These are phyloP conservation scores for Luffia ferchaultella DNA, from an alignment of 2,888 invertebrate genomes.

Conservation along the genomic window DNA sequence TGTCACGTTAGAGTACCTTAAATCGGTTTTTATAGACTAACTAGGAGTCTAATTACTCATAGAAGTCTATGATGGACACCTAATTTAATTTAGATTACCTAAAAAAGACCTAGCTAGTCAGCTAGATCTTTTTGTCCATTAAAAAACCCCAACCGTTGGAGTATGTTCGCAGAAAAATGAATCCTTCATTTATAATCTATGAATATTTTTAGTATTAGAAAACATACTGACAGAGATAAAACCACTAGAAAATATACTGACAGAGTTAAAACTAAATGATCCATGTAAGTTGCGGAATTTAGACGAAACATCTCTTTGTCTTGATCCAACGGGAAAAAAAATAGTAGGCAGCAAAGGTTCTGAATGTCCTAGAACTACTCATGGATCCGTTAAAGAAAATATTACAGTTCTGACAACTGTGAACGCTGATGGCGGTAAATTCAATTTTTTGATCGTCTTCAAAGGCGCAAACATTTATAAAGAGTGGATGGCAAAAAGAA, in stretches of 20 bases:
- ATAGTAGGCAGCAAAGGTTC: neutral
- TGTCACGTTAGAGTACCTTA: no score
- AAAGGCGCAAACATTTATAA: constrained; percentile 19
- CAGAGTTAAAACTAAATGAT: neutral
- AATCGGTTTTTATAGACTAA: no score
- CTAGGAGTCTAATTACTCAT: no score
- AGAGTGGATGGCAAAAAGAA: constrained; percentile 18
- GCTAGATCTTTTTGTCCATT: constrained; percentile 16
- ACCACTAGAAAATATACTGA: no score
- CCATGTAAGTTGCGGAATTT: neutral
- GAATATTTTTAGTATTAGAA: neutral
- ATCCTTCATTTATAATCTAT: constrained; percentile 17
- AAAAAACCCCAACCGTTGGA: constrained; percentile 19
- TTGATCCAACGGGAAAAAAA: neutral
- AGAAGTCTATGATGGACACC: no score
- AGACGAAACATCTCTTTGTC: neutral
- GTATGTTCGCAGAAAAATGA: constrained; percentile 16
- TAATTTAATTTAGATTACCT: no score
- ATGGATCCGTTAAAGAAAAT: neutral
- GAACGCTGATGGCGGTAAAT: constrained; percentile 15
- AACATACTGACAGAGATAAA: neutral
- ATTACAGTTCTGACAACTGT: constrained; percentile 14
- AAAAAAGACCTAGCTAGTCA: no score
- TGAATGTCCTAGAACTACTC: neutral
- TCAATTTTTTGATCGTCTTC: constrained; percentile 15